These are phyloP conservation scores for Scolopax rusticola DNA, from an alignment of 2,797 vertebrate species.

Conservation along the genomic window DNA sequence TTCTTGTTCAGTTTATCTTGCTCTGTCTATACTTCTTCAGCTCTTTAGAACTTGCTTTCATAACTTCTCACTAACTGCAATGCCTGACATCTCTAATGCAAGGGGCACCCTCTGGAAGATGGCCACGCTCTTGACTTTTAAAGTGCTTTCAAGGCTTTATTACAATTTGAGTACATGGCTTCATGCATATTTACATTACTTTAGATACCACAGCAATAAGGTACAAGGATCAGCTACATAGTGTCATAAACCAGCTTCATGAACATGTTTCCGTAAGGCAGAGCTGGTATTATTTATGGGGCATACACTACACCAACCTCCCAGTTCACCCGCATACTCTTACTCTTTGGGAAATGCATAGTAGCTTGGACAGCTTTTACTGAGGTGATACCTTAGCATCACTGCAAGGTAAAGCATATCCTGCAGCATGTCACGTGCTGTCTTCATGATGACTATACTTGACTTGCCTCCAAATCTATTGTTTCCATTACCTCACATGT, in stretches of 20 bases:
- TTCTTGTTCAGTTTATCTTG: background rate
- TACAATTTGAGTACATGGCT: background rate
- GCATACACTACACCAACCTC: accelerated
- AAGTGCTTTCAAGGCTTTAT: background rate
- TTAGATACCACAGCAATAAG: background rate
- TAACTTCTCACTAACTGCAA: background rate
- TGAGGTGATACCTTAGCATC: background rate
- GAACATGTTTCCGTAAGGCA: background rate
- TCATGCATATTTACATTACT: background rate
- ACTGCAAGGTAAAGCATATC: background rate
- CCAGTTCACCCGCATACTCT: background rate
- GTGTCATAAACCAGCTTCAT: background rate
- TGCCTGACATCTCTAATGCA: background rate
- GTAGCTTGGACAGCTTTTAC: background rate
- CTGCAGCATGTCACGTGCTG: background rate
- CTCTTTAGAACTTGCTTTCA: background rate
- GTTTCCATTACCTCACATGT: background rate
- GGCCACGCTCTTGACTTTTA: background rate
- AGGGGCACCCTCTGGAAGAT: background rate
- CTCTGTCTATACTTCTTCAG: background rate
- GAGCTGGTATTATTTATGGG: background rate
- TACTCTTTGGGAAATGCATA: background rate
- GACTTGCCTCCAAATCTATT: background rate
- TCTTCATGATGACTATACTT: background rate
- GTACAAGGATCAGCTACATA: background rate